Evolutionary conservation across 2,113 vertebrate species (phyloP).

Genomic region (Crotalus helleri): DNA sequence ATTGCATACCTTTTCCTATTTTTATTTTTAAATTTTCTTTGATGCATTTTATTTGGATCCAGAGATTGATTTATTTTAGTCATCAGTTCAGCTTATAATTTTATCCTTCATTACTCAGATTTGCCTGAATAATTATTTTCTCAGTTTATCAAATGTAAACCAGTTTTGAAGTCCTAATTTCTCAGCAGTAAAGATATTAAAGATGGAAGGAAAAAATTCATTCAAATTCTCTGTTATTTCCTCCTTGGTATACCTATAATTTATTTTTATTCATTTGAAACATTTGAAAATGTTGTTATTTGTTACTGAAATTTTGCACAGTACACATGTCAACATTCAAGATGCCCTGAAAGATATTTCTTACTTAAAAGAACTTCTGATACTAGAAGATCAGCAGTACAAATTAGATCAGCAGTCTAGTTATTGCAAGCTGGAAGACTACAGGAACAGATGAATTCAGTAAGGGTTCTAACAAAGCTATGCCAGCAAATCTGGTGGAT

Average conservation of each 20-base stretch:
- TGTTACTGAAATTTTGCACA: background rate
- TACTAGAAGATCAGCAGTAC: background rate
- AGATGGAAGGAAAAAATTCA: background rate
- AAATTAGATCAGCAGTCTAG: background rate
- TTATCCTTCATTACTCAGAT: background rate
- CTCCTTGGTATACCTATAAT: background rate
- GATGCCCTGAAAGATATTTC: background rate
- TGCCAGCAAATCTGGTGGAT: background rate
- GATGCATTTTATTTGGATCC: background rate
- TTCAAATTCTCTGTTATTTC: background rate
- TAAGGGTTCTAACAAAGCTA: background rate
- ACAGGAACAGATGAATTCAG: background rate
- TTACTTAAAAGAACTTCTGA: background rate
- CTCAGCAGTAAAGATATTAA: background rate
- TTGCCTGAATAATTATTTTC: background rate
- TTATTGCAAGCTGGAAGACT: background rate
- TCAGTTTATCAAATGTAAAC: background rate
- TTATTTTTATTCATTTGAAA: background rate
- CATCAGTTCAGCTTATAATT: background rate
- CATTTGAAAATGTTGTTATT: background rate
- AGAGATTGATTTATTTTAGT: background rate
- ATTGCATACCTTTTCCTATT: background rate
- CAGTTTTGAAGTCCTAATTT: background rate
- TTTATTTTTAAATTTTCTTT: background rate
- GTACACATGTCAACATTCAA: background rate